Base-by-base conservation (phyloP, 2,888 invertebrate species). In the Nemotelus nigrinus region DNA sequence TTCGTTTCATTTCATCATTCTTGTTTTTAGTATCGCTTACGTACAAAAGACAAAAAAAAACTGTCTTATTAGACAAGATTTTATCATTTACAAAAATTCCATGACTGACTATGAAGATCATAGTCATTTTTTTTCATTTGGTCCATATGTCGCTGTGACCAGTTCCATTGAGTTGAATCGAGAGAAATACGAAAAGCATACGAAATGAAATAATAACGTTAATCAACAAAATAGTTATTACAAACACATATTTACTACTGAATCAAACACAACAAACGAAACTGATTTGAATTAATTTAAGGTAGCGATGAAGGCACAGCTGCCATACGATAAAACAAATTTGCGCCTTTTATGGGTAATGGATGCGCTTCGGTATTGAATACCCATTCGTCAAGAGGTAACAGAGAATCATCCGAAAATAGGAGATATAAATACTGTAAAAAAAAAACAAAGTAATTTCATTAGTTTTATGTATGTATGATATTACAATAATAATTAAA, bases 301-400 rank as follows among this genome's bases (percentile, higher is more conserved):
- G 25, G 25, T 25, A 25, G 25, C 25, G 25, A 25, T 25, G 84
- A 82, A 80, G 86, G 81, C 47, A 83, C 81, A 78, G 85, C 80
- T 80, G 87, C 87, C 80, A 85, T 89, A 81, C 93, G 90, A 88
- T 96, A 96, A 78, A 92, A 91, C 0, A 94, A 92, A 88, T 96
- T 96, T 81, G 89, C 90, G 64, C 92, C 92, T 85, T 91, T 93
- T 83, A 99, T 92, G 41, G 99, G 99, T 82, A 99, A 89, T 3
- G 98, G 96, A 88, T 99, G 99, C 1, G 98, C 99, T 87, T 99
- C 99, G 0, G 99, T 99, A 88, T 99, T 99, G 89, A 98, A 96
- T 76, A 99, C 98, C 99, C 99, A 99, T 84, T 97, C 93, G 88
- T 99, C 95, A 75, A 99, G 89, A 0, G 97, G 92, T 82, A 99